Conservation (phyloP, 2,113 vertebrate species). For the Bufo gargarizans region DNA sequence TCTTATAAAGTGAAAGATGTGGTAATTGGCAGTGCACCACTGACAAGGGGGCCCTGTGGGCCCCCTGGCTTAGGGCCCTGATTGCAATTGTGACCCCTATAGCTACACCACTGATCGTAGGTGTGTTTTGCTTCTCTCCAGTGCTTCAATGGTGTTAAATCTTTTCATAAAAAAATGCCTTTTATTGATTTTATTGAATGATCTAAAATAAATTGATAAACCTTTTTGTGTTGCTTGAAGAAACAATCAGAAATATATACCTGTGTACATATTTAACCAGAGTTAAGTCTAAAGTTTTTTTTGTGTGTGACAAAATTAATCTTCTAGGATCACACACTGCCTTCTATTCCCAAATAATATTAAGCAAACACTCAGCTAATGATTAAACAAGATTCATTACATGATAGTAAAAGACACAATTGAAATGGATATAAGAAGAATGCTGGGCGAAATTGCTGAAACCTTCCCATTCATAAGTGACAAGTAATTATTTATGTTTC, state of each 20-base stretch:
- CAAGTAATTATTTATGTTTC: neutral
- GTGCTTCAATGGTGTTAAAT: neutral
- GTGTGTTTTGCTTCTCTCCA: too few relatives aligned
- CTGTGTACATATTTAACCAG: neutral
- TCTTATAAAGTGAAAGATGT: too few relatives aligned
- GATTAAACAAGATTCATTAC: slow-evolving; percentile 25
- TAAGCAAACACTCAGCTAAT: slow-evolving; percentile 35
- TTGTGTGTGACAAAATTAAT: slow-evolving; percentile 11
- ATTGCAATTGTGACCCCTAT: too few relatives aligned
- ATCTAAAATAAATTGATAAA: neutral
- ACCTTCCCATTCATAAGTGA: neutral
- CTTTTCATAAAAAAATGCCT: too few relatives aligned
- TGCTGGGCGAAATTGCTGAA: neutral
- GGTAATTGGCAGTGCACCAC: too few relatives aligned
- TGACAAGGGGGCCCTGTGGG: too few relatives aligned
- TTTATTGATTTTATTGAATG: neutral
- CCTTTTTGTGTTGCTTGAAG: neutral
- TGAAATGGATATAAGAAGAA: neutral
- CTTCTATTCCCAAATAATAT: slow-evolving; percentile 3
- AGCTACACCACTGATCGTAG: too few relatives aligned
- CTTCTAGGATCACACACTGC: neutral
- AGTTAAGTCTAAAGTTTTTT: neutral
- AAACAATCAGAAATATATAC: neutral
- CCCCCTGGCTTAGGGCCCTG: too few relatives aligned
- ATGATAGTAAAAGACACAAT: neutral